Evolutionary conservation across 2,113 vertebrate genomes (phyloP).

Genomic region (Lagopus leucura): DNA sequence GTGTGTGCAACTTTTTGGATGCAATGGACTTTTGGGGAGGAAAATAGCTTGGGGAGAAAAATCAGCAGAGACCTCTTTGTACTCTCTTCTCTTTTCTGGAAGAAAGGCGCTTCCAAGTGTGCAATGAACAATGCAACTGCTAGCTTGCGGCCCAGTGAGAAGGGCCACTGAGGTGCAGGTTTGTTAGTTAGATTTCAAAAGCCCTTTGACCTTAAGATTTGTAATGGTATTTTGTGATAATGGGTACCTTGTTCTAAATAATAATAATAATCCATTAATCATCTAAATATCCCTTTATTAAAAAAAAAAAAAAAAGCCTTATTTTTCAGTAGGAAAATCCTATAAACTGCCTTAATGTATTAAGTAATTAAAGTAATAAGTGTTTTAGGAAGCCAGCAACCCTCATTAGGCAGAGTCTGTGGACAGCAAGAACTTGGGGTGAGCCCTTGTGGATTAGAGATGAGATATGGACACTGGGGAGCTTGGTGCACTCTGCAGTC

Average conservation of each 20-base stretch:
- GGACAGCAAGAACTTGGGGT: background rate
- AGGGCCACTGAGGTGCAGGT: background rate
- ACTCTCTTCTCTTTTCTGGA: background rate
- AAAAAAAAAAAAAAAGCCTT: background rate
- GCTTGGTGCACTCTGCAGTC: background rate
- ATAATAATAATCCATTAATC: background rate
- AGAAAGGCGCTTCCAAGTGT: background rate
- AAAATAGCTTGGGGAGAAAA: constrained; percentile 28
- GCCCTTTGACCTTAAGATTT: background rate
- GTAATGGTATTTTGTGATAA: background rate
- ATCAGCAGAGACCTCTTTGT: background rate
- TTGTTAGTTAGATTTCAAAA: background rate
- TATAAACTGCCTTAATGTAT: background rate
- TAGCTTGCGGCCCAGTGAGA: background rate
- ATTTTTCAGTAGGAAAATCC: background rate
- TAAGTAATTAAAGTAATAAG: background rate
- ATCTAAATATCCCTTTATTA: background rate
- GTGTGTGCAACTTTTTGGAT: background rate
- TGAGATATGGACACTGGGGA: background rate
- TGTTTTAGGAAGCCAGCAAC: background rate
- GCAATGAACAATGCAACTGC: background rate
- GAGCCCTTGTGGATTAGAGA: background rate
- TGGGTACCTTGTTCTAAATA: background rate
- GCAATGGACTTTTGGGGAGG: background rate
- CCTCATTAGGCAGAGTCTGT: background rate